Base-by-base conservation (phyloP, 2,888 invertebrate species). In the Athalia rosae region DNA sequence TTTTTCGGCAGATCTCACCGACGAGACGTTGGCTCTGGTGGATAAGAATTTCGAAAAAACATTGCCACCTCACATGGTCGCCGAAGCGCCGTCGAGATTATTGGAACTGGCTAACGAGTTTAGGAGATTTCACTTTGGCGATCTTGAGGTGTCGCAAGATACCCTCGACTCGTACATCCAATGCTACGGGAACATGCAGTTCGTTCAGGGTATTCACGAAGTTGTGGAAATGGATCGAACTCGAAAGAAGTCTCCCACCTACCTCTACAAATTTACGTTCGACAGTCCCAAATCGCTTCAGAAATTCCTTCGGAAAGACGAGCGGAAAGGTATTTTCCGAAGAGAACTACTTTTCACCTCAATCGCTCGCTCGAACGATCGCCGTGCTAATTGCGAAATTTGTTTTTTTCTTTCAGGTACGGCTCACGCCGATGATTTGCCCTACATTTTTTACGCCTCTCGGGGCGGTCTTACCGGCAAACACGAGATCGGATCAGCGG, bases 221-320 rank as follows among this genome's bases (percentile, higher is more conserved):
- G 85, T 91, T 9, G 86, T 90, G 4, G 86, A 83, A 66, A 82
- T 90, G 47, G 90, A 91, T 76, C 87, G 90, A 11, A 89, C 28
- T 28, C 28, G 90, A 80, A 83, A 89, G 88, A 74, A 86, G 76
- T 85, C 91, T 9, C 91, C 92, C 0, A 90, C 93, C 0, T 93
- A 91, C 82, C 92, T 93, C 28, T 93, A 93, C 82, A 91, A 92
- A 76, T 93, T 93, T 83, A 88, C 91, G 3, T 93, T 92, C 81
- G n/a, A 11, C 4, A 47, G 43, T 15, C 73, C 91, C 91, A 62
- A 47, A 48, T 74, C 73, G 47, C 45, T 74, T 7, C 28, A 48
- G 5, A 74, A 61, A 48, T 11, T 74, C 9, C 0, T 61, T 11
- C 11, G 48, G 9, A 41, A n/a, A 1, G 2, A 4, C 13, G 0